Percentiles rank a stretch among this genome's conserved stretches.
Evolutionary conservation across 1,140 invertebrate species (phyloP).

Genomic region (Orius insidiosus): DNA sequence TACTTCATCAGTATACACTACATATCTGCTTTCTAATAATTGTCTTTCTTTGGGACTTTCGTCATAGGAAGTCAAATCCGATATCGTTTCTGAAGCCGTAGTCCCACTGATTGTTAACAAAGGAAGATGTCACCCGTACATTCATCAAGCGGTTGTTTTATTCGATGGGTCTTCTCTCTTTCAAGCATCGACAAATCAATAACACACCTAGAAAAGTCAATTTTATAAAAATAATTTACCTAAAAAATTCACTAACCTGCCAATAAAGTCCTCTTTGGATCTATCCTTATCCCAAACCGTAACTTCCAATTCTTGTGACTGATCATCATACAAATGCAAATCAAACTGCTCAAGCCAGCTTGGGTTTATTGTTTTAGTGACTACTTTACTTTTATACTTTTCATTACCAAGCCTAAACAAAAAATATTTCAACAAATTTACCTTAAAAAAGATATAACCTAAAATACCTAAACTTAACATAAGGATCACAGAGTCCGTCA

Average conservation of each 20-base stretch:
- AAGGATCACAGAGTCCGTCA: constrained; percentile 82
- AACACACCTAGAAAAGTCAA: constrained; percentile 41
- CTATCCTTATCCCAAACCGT: constrained; percentile 79
- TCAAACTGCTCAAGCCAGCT: constrained; percentile 96
- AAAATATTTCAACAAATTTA: constrained; percentile 3
- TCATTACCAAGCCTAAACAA: constrained; percentile 74
- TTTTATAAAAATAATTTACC: constrained; percentile 8
- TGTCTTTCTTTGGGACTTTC: constrained; percentile 53
- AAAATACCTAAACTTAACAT: constrained; percentile 83
- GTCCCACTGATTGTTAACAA: constrained; percentile 89
- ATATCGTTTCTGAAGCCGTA: constrained; percentile 77
- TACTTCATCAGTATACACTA: constrained; percentile 25
- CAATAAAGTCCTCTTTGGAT: constrained; percentile 73
- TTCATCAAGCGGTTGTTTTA: constrained; percentile 79
- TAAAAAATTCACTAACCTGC: constrained; percentile 45
- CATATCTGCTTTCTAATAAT: constrained; percentile 57
- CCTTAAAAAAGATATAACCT: background rate
- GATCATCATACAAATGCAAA: constrained; percentile 85
- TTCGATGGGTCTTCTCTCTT: constrained; percentile 75
- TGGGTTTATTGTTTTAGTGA: constrained; percentile 65
- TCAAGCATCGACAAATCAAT: constrained; percentile 75
- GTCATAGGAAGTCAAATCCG: constrained; percentile 69
- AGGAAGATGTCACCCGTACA: constrained; percentile 73
- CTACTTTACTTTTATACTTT: constrained; percentile 94
- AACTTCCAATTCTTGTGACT: constrained; percentile 70